A percentile compares a stretch with the other conserved stretches of the same genome.
These are phyloP conservation scores for Anthrax anthrax DNA, from an alignment of 2,888 invertebrate species.

Conservation along the genomic window DNA sequence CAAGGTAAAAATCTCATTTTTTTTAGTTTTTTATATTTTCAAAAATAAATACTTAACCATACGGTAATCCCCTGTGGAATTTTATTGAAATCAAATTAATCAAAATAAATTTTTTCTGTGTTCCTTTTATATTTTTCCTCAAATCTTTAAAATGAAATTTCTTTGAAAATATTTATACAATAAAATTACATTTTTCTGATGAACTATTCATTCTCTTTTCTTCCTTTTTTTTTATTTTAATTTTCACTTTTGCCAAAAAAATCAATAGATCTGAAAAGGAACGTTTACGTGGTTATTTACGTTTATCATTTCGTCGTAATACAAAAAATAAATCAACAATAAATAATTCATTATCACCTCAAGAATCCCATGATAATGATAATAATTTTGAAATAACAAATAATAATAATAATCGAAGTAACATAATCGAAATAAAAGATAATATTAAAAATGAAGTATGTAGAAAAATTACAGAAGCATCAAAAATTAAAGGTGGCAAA, in stretches of 20 bases:
- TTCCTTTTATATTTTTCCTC: too few species aligned
- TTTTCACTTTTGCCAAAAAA: too few species aligned
- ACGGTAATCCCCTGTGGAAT: too few species aligned
- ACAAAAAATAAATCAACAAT: constrained; percentile 27
- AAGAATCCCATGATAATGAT: constrained; percentile 21
- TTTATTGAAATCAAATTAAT: too few species aligned
- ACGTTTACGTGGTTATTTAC: constrained; percentile 42
- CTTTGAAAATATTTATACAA: too few species aligned
- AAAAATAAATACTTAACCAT: neutral
- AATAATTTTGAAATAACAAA: neutral
- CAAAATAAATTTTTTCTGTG: too few species aligned
- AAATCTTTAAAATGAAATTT: too few species aligned
- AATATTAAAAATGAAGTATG: constrained; percentile 4
- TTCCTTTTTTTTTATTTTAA: too few species aligned
- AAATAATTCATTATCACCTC: too few species aligned
- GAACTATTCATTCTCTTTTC: too few species aligned
- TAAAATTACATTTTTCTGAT: too few species aligned
- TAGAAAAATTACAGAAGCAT: neutral
- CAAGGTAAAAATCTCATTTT: constrained; percentile 31
- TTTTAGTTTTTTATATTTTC: neutral
- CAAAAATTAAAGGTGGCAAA: too few species aligned
- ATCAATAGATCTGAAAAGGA: constrained; percentile 40
- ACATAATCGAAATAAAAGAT: constrained; percentile 3
- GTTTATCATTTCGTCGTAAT: constrained; percentile 34
- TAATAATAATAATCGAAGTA: neutral